phyloP scores from a whole-genome alignment of 2,888 invertebrate genomes.

The Agonopterix subpropinquella region DNA sequence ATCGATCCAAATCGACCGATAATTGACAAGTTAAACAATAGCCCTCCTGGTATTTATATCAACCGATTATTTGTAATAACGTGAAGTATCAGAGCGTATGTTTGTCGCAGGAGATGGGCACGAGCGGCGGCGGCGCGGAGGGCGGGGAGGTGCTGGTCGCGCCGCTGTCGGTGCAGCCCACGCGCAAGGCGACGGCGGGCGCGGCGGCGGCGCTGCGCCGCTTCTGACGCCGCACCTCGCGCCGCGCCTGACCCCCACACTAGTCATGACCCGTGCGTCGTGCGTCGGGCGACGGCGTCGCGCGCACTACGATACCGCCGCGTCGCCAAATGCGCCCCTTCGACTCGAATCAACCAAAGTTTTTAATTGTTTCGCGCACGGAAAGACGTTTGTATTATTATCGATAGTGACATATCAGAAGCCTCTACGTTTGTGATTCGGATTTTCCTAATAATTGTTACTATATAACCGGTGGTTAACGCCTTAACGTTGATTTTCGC shows the following conservation, averaged over 20 bases:
- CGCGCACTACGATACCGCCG: not conserved
- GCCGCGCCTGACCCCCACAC: conserved; percentile 27
- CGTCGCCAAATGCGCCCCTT: no score
- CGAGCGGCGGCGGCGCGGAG: conserved; percentile 63
- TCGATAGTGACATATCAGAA: conserved; percentile 12
- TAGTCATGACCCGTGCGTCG: conserved; percentile 3
- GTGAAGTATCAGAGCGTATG: no score
- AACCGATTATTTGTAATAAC: no score
- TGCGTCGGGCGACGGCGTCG: not conserved
- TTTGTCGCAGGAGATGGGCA: conserved; percentile 81
- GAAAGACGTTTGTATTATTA: conserved; percentile 4
- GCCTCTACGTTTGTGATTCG: conserved; percentile 6
- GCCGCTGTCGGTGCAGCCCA: conserved; percentile 90
- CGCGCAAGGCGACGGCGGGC: conserved; percentile 83
- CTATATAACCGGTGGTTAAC: not conserved
- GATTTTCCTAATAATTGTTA: conserved; percentile 1
- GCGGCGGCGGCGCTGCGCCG: conserved; percentile 81
- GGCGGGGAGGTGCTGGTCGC: conserved; percentile 79
- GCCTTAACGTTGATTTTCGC: conserved; percentile 7
- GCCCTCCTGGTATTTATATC: no score
- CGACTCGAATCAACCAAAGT: conserved; percentile 6
- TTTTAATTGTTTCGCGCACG: not conserved
- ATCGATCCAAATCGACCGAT: no score
- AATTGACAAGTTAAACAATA: no score
- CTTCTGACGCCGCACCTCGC: conserved; percentile 73